These are phyloP conservation scores for Parnassius apollo DNA, from an alignment of 2,888 invertebrate genomes.

Conservation along the genomic window DNA sequence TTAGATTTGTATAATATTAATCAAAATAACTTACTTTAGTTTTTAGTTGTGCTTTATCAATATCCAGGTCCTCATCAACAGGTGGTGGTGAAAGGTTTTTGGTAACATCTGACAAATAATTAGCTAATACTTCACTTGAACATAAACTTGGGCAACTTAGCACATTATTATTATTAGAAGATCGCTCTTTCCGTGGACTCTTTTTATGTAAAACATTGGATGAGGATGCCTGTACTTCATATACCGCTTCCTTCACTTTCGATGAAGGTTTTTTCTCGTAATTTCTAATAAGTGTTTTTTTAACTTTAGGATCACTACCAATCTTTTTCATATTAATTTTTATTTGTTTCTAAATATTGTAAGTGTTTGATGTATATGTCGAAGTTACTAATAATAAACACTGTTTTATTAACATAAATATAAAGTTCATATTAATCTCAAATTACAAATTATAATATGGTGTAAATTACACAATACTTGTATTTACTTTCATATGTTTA, in stretches of 20 bases:
- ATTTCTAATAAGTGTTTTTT: constrained; percentile 65
- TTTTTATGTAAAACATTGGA: constrained; percentile 14
- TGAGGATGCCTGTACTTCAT: not conserved
- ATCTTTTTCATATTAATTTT: constrained; percentile 55
- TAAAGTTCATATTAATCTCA: too few relatives aligned
- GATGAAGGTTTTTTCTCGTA: constrained; percentile 51
- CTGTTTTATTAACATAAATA: too few relatives aligned
- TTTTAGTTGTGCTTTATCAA: constrained; percentile 45
- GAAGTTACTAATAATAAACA: not conserved
- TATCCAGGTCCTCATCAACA: constrained; percentile 45
- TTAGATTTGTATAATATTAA: too few relatives aligned
- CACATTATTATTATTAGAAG: constrained; percentile 41
- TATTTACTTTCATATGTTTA: too few relatives aligned
- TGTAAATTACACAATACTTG: too few relatives aligned
- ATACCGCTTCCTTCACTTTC: constrained; percentile 35
- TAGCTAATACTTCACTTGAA: constrained; percentile 63
- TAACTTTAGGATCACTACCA: constrained; percentile 60
- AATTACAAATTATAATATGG: too few relatives aligned
- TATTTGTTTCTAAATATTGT: not conserved
- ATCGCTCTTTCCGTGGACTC: not conserved
- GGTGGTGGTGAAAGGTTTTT: constrained; percentile 39
- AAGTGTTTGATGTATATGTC: not conserved
- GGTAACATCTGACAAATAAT: constrained; percentile 57
- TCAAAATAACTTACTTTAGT: constrained; percentile 48
- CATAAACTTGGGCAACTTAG: constrained; percentile 59